Evolutionary conservation across 2,797 vertebrate genomes (phyloP).

Genomic region (Podarcis siculus): DNA sequence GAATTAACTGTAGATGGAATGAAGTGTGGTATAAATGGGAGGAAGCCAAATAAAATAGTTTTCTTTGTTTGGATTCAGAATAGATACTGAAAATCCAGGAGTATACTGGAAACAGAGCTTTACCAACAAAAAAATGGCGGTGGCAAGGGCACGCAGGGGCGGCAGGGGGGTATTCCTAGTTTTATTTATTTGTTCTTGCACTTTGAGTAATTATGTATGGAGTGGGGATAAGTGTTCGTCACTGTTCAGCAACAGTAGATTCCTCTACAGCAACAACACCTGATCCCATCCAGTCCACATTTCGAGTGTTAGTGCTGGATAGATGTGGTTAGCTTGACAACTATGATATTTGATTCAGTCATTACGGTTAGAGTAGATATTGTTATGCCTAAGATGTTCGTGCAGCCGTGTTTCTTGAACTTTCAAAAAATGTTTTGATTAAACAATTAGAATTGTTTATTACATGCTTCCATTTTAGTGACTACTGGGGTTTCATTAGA

Average conservation of each 20-base stretch:
- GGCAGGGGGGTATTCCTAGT: background rate
- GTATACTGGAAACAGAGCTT: background rate
- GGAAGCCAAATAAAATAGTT: slow-evolving; percentile 15
- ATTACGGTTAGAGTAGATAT: background rate
- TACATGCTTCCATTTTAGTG: background rate
- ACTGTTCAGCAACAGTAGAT: background rate
- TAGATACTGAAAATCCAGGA: background rate
- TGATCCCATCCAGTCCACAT: background rate
- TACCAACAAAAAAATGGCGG: background rate
- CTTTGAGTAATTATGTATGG: background rate
- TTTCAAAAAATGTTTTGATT: slow-evolving; percentile 12
- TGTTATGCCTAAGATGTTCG: background rate
- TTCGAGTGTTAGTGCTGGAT: background rate
- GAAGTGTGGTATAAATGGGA: slow-evolving; percentile 26
- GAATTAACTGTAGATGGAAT: slow-evolving; percentile 37
- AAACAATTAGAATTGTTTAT: background rate
- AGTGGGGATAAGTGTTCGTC: background rate
- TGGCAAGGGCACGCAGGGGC: background rate
- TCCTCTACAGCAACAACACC: background rate
- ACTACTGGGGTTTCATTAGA: background rate
- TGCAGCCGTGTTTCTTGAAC: background rate
- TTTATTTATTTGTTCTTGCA: slow-evolving; percentile 13
- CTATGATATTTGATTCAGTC: background rate
- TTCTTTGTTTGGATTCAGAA: background rate
- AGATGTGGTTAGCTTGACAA: background rate